A percentile compares a stretch with the other conserved stretches of the same genome.
These are phyloP conservation scores for Xestoiulus laeticollis DNA, from an alignment of 2,888 invertebrate genomes.

Conservation along the genomic window DNA sequence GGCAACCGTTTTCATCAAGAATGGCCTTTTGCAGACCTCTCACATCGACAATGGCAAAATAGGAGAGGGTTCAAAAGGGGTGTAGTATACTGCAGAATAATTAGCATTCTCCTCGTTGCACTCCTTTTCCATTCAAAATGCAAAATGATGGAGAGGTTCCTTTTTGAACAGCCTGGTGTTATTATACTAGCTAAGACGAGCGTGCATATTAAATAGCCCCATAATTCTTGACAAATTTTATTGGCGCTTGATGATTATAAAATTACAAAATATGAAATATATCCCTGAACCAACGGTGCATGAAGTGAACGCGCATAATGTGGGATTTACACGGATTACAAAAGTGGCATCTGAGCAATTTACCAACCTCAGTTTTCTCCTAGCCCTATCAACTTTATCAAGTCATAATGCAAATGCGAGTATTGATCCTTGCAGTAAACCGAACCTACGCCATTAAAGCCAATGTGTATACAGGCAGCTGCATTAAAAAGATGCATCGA, in stretches of 20 bases:
- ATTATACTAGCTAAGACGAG: background rate
- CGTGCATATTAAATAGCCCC: slow-evolving; percentile 38
- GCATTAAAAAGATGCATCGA: slow-evolving; percentile 34
- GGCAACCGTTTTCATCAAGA: background rate
- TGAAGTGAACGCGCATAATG: slow-evolving; percentile 15
- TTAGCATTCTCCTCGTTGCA: slow-evolving; percentile 15
- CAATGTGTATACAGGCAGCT: slow-evolving; percentile 21
- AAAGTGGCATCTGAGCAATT: slow-evolving; percentile 21
- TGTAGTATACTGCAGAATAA: background rate
- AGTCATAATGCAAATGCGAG: slow-evolving; percentile 30
- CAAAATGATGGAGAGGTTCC: slow-evolving; percentile 19
- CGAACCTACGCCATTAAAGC: background rate
- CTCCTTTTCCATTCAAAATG: background rate
- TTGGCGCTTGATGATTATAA: slow-evolving; percentile 40
- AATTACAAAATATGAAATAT: slow-evolving; percentile 13
- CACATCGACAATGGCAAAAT: background rate
- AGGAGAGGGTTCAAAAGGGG: background rate
- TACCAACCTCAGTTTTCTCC: slow-evolving; percentile 13
- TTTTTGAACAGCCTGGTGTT: background rate
- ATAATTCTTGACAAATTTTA: slow-evolving; percentile 34
- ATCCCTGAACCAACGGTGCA: background rate
- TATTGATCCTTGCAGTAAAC: slow-evolving; percentile 25
- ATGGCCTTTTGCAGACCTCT: background rate
- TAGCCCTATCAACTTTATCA: slow-evolving; percentile 28
- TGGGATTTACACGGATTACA: slow-evolving; percentile 37